phyloP scores from a whole-genome alignment of 2,113 vertebrate species.

The Plecotus auritus region DNA sequence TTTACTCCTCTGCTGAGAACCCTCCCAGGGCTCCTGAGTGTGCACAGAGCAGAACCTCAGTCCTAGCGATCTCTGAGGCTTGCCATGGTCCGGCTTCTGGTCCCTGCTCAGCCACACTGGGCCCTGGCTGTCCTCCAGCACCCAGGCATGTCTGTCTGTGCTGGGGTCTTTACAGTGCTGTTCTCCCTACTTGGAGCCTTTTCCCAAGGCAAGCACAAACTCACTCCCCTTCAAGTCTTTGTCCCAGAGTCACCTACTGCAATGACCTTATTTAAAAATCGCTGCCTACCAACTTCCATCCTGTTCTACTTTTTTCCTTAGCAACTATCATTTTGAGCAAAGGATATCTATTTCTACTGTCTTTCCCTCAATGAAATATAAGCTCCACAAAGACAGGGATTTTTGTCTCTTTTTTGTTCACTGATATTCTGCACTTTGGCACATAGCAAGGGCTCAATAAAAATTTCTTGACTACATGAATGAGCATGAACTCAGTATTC shows the following conservation, averaged over 20 bases:
- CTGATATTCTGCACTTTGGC: neutral
- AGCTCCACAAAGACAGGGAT: neutral
- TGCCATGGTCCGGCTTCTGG: neutral
- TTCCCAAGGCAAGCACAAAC: neutral
- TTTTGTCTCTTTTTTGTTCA: neutral
- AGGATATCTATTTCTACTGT: neutral
- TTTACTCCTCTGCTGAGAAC: neutral
- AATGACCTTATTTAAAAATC: neutral
- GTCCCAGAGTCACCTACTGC: neutral
- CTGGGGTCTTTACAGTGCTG: neutral
- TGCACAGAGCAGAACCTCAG: neutral
- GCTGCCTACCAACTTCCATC: neutral
- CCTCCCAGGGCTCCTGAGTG: neutral
- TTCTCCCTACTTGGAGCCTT: neutral
- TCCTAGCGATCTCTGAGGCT: neutral
- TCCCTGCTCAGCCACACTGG: neutral
- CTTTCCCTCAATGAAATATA: neutral
- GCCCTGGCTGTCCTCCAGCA: neutral
- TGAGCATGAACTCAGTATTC: neutral
- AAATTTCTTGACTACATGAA: neutral
- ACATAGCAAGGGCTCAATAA: neutral
- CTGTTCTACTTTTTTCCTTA: neutral
- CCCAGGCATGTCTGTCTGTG: neutral
- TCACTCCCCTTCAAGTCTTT: neutral
- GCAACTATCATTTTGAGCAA: slow-evolving; percentile 7